Percentiles rank a stretch among this genome's conserved stretches.
Evolutionary conservation across 2,113 vertebrate genomes (phyloP).

Genomic region (Neodontobutis hainanensis): DNA sequence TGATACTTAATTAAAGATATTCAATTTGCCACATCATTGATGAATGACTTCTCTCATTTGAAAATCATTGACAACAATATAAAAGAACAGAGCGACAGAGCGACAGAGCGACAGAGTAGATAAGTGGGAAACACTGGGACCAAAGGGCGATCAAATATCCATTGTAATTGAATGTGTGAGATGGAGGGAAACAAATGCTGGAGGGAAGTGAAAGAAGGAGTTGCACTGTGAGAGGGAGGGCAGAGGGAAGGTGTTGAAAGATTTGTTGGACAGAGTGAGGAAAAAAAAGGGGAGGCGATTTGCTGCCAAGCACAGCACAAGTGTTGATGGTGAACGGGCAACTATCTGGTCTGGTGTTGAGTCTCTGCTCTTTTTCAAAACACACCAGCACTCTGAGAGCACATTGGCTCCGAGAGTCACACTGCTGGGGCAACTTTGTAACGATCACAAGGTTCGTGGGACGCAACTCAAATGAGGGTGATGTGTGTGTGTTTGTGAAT

Average conservation of each 20-base stretch:
- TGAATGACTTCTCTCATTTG: background rate
- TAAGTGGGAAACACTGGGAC: background rate
- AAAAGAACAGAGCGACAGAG: constrained; percentile 16
- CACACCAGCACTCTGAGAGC: constrained; percentile 30
- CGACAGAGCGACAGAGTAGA: constrained; percentile 17
- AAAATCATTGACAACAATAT: constrained; percentile 8
- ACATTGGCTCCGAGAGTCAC: constrained; percentile 8
- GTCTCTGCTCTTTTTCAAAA: constrained; percentile 32
- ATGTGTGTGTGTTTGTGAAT: constrained; percentile 37
- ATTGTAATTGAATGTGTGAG: constrained; percentile 19
- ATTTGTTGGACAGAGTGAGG: constrained; percentile 42
- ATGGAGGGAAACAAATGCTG: constrained; percentile 11
- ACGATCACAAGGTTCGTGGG: constrained; percentile 12
- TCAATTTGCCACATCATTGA: background rate
- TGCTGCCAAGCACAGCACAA: constrained; percentile 62
- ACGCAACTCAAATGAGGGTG: background rate
- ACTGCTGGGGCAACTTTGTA: constrained; percentile 4
- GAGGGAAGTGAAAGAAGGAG: constrained; percentile 34
- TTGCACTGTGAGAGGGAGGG: constrained; percentile 29
- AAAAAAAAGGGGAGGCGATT: constrained; percentile 38
- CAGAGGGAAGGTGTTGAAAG: constrained; percentile 49
- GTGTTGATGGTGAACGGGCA: constrained; percentile 70
- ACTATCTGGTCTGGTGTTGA: constrained; percentile 53
- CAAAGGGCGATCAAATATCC: constrained; percentile 27
- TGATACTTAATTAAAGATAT: too few relatives aligned